These are phyloP conservation scores for Agonopterix alstromeriana DNA, from an alignment of 2,888 invertebrate species.

Conservation along the genomic window DNA sequence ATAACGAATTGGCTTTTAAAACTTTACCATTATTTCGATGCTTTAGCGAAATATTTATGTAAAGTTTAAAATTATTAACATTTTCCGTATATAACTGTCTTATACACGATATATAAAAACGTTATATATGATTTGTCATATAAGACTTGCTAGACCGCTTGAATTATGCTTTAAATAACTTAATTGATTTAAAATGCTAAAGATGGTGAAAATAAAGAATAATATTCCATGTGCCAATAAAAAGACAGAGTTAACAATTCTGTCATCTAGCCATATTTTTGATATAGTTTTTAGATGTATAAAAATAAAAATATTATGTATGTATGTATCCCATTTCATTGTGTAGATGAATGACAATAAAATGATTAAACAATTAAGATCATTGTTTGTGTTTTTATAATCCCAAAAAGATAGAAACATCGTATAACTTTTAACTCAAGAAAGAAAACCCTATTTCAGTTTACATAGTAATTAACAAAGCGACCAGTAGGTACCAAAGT, in stretches of 20 bases:
- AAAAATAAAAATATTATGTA: slow-evolving; percentile 58
- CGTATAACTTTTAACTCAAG: too few species aligned
- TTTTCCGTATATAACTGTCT: slow-evolving; percentile 35
- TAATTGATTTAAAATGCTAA: slow-evolving; percentile 6
- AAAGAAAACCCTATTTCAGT: too few species aligned
- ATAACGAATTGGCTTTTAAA: slow-evolving; percentile 21
- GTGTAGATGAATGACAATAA: slow-evolving; percentile 65
- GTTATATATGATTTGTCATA: slow-evolving; percentile 67
- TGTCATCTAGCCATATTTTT: slow-evolving; percentile 70
- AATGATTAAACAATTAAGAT: slow-evolving; percentile 46
- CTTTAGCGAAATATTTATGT: slow-evolving; percentile 49
- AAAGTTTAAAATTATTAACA: slow-evolving; percentile 29
- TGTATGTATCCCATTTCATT: slow-evolving; percentile 63
- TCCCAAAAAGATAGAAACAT: not conserved
- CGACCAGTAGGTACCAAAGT: too few species aligned
- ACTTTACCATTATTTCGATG: slow-evolving; percentile 61
- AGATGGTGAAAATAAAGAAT: slow-evolving; percentile 9
- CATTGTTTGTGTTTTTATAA: not conserved
- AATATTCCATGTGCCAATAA: slow-evolving; percentile 67
- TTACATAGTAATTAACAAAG: too few species aligned
- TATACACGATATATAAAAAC: slow-evolving; percentile 65
- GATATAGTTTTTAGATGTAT: slow-evolving; percentile 52
- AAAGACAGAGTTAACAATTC: slow-evolving; percentile 31
- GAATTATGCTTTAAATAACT: slow-evolving; percentile 6
- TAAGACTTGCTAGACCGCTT: slow-evolving; percentile 37